phyloP scores from a whole-genome alignment of 2,797 vertebrate species.

The Pseudochirops cupreus region DNA sequence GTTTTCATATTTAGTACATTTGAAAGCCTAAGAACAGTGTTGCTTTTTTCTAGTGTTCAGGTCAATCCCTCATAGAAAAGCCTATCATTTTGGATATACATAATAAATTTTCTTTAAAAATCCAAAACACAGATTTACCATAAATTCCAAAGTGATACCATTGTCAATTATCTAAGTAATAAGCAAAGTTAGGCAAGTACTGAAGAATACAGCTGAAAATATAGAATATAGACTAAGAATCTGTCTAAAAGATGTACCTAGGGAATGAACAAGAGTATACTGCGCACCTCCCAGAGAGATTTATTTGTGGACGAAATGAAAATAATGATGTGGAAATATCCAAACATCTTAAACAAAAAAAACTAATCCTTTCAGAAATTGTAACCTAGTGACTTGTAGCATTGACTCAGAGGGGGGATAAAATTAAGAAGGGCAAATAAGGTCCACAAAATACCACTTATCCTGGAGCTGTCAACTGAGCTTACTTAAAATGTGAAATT shows the following conservation, averaged over 20 bases:
- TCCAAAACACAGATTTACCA: background rate
- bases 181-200: background rate
- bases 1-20: conserved; percentile 7
- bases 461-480: conserved; percentile 5
- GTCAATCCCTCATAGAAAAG: background rate
- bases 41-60: background rate
- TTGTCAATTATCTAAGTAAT: background rate
- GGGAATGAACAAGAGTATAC: background rate
- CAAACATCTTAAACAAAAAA: background rate
- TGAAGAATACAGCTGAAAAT: background rate
- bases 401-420: background rate
- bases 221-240: background rate
- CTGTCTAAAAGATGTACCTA: background rate
- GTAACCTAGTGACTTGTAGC: background rate
- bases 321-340: background rate
- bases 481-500: conserved; percentile 33
- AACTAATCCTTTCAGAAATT: conserved; percentile 43
- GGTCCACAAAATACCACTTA: conserved; percentile 58
- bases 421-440: conserved; percentile 12
- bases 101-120: background rate
- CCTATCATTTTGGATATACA: background rate
- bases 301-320: background rate
- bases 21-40: conserved; percentile 2
- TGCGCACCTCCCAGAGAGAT: conserved; percentile 1
- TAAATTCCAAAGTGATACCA: background rate